A percentile compares a stretch with the other conserved stretches of the same genome.
These are phyloP conservation scores for Drosophila birchii DNA, from an alignment of 2,888 invertebrate species.

Conservation along the genomic window DNA sequence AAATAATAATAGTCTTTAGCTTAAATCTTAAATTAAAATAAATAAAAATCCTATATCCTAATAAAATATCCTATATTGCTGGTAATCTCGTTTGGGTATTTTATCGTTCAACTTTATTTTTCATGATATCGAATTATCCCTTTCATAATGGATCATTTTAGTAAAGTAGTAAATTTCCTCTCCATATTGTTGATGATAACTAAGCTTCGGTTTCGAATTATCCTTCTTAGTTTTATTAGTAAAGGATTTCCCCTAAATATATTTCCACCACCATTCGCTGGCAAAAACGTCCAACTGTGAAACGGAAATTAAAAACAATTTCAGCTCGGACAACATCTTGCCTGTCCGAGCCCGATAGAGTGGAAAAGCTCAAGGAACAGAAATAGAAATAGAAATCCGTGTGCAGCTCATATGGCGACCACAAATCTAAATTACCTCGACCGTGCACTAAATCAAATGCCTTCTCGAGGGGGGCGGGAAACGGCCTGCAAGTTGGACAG, in stretches of 20 bases:
- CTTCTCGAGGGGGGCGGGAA: not conserved
- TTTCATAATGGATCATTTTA: too few species aligned
- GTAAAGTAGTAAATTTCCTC: too few species aligned
- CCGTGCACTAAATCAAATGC: slow-evolving; percentile 73
- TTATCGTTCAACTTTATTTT: not conserved
- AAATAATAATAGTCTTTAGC: not conserved
- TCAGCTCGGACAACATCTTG: slow-evolving; percentile 24
- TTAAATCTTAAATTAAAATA: not conserved
- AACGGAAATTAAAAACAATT: slow-evolving; percentile 63
- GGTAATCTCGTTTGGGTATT: not conserved
- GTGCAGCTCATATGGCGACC: slow-evolving; percentile 59
- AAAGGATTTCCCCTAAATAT: not conserved
- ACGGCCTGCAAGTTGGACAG: slow-evolving; percentile 21
- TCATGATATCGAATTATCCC: too few species aligned
- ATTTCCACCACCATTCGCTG: not conserved
- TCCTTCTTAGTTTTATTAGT: not conserved
- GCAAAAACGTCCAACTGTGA: slow-evolving; percentile 45
- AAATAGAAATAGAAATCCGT: slow-evolving; percentile 25
- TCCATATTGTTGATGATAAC: too few species aligned
- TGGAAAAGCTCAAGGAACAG: slow-evolving; percentile 11
- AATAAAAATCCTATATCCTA: not conserved
- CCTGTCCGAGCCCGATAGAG: slow-evolving; percentile 12
- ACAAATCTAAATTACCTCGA: slow-evolving; percentile 75
- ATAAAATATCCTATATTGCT: not conserved
- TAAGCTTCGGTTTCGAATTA: not conserved